These are phyloP conservation scores for Amphipyra berbera DNA, from an alignment of 2,888 invertebrate genomes.

Conservation along the genomic window DNA sequence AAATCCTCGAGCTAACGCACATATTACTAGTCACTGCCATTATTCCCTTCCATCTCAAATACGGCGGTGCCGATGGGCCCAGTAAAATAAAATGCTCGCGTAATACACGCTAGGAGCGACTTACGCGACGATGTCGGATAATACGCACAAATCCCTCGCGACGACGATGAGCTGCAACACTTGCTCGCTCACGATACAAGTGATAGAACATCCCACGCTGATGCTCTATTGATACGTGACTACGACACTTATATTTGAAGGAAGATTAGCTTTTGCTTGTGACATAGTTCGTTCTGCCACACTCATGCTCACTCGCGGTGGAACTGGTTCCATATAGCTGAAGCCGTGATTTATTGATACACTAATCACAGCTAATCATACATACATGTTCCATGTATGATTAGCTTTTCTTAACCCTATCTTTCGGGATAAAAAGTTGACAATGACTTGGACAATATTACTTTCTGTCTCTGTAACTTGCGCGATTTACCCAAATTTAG, in stretches of 20 bases:
- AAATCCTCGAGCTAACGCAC: too few species aligned
- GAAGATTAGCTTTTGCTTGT: constrained; percentile 1
- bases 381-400: too few species aligned
- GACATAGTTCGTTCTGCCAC: too few species aligned
- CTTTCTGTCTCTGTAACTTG: neutral
- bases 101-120: constrained; percentile 10
- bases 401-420: too few species aligned
- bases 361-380: too few species aligned
- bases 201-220: neutral
- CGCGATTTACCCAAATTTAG: neutral
- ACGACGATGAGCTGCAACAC: neutral
- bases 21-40: neutral
- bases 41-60: constrained; percentile 6
- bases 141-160: constrained; percentile 32
- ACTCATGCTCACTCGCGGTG: too few species aligned
- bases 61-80: neutral
- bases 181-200: constrained; percentile 1
- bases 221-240: neutral
- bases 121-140: constrained; percentile 9
- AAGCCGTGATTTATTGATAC: neutral
- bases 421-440: too few species aligned
- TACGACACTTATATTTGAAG: neutral
- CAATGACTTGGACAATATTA: too few species aligned
- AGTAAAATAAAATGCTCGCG: constrained; percentile 9
- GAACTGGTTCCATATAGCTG: too few species aligned